A percentile compares a stretch with the other conserved stretches of the same genome.
Evolutionary conservation across 2,888 invertebrate species (phyloP).

Genomic region (Heliconius ethilla): DNA sequence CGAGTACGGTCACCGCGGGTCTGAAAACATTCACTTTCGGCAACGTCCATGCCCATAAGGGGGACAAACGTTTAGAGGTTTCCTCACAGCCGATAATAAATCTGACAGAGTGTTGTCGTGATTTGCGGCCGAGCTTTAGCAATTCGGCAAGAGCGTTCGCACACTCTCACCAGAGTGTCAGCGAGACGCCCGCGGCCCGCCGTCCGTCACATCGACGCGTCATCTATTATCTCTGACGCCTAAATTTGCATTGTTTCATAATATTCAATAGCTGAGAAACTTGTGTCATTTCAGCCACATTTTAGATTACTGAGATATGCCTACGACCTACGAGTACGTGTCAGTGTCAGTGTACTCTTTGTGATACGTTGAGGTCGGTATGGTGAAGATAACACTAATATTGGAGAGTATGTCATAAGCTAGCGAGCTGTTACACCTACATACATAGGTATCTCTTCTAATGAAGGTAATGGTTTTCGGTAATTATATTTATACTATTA

Average conservation of each 20-base stretch:
- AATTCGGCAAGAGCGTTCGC: slow-evolving; percentile 39
- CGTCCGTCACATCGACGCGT: slow-evolving; percentile 48
- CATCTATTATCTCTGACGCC: slow-evolving; percentile 35
- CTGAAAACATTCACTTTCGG: slow-evolving; percentile 25
- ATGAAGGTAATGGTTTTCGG: slow-evolving; percentile 27
- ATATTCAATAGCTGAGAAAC: slow-evolving; percentile 41
- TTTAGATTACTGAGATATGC: slow-evolving; percentile 21
- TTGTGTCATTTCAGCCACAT: slow-evolving; percentile 23
- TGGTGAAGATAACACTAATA: neutral
- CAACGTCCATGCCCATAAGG: slow-evolving; percentile 21
- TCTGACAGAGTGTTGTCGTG: slow-evolving; percentile 34
- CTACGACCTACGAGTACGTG: neutral
- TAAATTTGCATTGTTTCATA: slow-evolving; percentile 40
- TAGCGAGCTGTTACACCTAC: neutral
- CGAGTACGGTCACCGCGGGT: neutral
- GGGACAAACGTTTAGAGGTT: slow-evolving; percentile 27
- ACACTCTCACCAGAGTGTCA: slow-evolving; percentile 15
- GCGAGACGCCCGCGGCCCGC: slow-evolving; percentile 40
- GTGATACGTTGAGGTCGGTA: neutral
- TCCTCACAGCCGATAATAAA: slow-evolving; percentile 29
- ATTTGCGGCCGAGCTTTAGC: slow-evolving; percentile 33
- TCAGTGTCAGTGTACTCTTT: no score
- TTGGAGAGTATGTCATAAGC: neutral
- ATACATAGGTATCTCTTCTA: slow-evolving; percentile 2
- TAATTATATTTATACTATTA: slow-evolving; percentile 27